Conservation (phyloP, 2,888 invertebrate genomes). For the Lasioglossum zephyrum region DNA sequence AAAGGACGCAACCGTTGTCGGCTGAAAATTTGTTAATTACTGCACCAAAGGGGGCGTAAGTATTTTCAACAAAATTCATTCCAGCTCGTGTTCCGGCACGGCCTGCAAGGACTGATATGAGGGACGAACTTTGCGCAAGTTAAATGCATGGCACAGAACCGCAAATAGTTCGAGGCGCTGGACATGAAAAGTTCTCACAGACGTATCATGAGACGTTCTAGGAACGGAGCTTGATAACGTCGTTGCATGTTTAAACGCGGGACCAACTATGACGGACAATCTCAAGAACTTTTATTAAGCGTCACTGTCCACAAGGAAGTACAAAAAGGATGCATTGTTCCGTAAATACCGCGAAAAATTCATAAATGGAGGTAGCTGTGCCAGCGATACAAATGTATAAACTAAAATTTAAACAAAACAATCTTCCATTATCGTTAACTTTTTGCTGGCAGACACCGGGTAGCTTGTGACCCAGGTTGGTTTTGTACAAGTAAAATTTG, state of each 20-base stretch:
- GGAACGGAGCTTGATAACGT: constrained; percentile 67
- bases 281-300: constrained; percentile 59
- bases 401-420: background rate
- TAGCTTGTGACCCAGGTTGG: background rate
- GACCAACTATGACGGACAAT: constrained; percentile 38
- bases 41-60: constrained; percentile 22
- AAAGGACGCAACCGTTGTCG: constrained; percentile 15
- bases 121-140: constrained; percentile 64
- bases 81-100: constrained; percentile 24
- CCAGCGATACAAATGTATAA: background rate
- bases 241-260: constrained; percentile 57
- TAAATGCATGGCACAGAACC: constrained; percentile 59
- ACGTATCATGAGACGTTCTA: constrained; percentile 67
- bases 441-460: background rate
- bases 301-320: constrained; percentile 37
- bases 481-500: background rate
- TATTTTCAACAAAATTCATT: constrained; percentile 49
- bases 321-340: background rate
- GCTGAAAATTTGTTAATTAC: constrained; percentile 47
- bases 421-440: background rate
- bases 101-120: constrained; percentile 61
- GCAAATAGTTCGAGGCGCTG: constrained; percentile 64
- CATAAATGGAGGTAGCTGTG: background rate
- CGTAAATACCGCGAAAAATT: background rate
- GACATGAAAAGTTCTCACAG: constrained; percentile 63